Base-by-base conservation (phyloP, 2,888 invertebrate species). In the Timema cristinae region DNA sequence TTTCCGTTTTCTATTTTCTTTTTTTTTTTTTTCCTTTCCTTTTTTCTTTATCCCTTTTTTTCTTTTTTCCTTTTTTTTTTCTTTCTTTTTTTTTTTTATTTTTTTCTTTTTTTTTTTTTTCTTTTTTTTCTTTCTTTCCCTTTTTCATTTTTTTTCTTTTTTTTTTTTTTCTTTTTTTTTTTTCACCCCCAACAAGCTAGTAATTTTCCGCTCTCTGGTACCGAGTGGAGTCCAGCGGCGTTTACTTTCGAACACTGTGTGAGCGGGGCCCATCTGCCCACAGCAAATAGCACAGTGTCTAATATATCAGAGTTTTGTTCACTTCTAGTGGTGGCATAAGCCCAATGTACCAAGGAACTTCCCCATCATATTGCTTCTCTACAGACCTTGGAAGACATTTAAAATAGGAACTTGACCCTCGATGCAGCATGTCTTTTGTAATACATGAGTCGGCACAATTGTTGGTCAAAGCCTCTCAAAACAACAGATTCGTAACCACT, bases 401-500 rank as follows among this genome's bases (percentile, higher is more conserved):
- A 79, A n/a, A 88, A 85, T 72, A 93, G 83, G 83, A 97, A 94
- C 76, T 89, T 87, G 59, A 95, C 89, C 11, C 94, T 75, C 88
- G 90, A 77, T 89, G 87, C 75, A 87, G 85, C 94, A 97, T 94
- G 80, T 94, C 91, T 72, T 87, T 87, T 70, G 89, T 88, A 73
- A 97, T 87, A 77, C n/a, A 92, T 85, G n/a, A n/a, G 66, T 85
- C 85, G n/a, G 95, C 93, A n/a, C 93, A 97, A 95, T 86, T 97
- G 95, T 81, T 93, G 93, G 85, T 97, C 97, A 83, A 97, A 97
- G 49, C 94, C 96, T 77, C 96, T 88, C 74, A 97, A 84, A 13
- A 94, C 87, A 76, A 95, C 90, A 0, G 96, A 96, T n/a, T 5
- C 97, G 88, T 0, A n/a, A 95, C 90, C 90, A 97, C 91, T 56